Base-by-base conservation (phyloP, 2,113 vertebrate species). In the Seriola rivoliana region DNA sequence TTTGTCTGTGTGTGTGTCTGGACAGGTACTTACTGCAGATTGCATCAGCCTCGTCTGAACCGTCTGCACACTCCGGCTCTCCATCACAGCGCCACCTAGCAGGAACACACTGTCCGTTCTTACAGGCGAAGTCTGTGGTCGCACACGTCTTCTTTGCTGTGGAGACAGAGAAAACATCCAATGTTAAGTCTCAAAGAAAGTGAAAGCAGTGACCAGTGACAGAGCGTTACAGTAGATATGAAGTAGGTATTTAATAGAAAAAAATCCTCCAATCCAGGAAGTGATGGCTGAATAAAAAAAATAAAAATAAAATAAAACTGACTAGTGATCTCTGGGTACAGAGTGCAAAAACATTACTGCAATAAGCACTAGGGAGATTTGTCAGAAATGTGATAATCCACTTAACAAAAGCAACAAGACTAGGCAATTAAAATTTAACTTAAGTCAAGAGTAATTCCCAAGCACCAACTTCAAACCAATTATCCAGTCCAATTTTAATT, bases 11-110 rank as follows among this genome's bases (percentile, higher is more conserved):
- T 48, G 48, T 14, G 38, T 71, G 79, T 80, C 10, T 68, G 72
- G 10, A 29, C 17, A 13, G 62, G 40, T 40, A 95, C 98, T 98
- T 93, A 99, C 98, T 97, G 96, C 98, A 99, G 2, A 97, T 96
- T 63, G 96, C 94, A 78, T 97, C 96, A 0, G 96, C 96, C 89
- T 99, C 98, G 0, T 99, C 98, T 0, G 98, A 99, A 8, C 97
- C 97, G 0, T 99, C 98, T 0, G 95, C 89, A 84, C 98, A 99
- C 72, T 99, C 98, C 1, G 97, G 94, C 71, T 99, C 98, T 0
- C 98, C 98, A 0, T 99, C 98, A 62, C 98, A 99, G 79, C 96
- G 98, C 98, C 98, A 99, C 64, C 96, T 95, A 40, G 95, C 96
- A 0, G 95, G 96, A 84, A 99, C 96, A 85, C 98, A 99, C 92